Conservation (phyloP, 2,113 vertebrate species). For the Maccullochella peelii region DNA sequence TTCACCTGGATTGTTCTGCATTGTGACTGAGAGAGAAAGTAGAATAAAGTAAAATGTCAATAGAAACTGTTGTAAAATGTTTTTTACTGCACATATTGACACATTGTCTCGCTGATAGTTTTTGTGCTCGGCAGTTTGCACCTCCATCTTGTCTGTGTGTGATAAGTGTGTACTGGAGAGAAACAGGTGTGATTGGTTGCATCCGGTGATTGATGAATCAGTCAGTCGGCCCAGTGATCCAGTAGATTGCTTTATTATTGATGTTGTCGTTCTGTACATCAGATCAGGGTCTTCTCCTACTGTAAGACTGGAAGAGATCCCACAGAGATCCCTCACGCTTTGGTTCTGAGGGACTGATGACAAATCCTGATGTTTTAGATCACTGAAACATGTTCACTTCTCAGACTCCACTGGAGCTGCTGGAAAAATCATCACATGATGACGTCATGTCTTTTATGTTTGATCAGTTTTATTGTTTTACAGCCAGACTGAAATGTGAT, state of each 20-base stretch:
- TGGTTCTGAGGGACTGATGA: not conserved
- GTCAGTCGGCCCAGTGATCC: slow-evolving; percentile 34
- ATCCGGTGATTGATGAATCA: slow-evolving; percentile 43
- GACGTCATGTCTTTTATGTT: slow-evolving; percentile 14
- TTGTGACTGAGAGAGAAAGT: not conserved
- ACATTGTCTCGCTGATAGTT: not conserved
- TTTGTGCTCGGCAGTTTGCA: not conserved
- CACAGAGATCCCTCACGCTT: not conserved
- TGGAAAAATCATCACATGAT: slow-evolving; percentile 1
- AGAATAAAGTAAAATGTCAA: not conserved
- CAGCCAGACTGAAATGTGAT: slow-evolving; percentile 22
- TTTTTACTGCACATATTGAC: not conserved
- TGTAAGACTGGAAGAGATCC: not conserved
- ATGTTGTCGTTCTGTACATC: slow-evolving; percentile 12
- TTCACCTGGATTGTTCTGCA: not conserved
- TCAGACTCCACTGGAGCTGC: not conserved
- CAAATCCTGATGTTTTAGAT: not conserved
- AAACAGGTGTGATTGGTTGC: slow-evolving; percentile 5
- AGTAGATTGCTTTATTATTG: slow-evolving; percentile 34
- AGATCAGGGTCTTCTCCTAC: not conserved
- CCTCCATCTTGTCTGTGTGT: slow-evolving; percentile 11
- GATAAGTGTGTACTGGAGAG: not conserved
- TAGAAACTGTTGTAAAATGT: not conserved
- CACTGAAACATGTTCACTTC: not conserved
- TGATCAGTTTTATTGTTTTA: slow-evolving; percentile 25